A percentile compares a stretch with the other conserved stretches of the same genome.
Conservation (phyloP, 2,888 invertebrate species). For the Kryphioiulus occultus region DNA sequence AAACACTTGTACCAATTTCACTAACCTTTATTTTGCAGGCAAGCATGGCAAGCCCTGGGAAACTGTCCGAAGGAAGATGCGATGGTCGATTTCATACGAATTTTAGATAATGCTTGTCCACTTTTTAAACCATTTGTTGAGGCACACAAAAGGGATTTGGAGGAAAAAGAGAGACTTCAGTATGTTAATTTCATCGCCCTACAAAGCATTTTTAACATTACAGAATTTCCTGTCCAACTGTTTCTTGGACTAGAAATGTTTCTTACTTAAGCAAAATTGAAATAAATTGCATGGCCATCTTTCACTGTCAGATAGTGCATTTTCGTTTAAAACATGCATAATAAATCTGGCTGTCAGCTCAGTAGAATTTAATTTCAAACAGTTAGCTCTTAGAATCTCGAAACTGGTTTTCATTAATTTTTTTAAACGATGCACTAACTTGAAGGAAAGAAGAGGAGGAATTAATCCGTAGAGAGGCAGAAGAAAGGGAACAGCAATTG, state of each 20-base stretch:
- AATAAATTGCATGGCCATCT: no score
- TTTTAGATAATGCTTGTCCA: conserved; percentile 86
- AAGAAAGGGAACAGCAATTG: conserved; percentile 42
- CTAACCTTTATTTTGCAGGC: conserved; percentile 63
- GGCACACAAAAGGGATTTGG: conserved; percentile 87
- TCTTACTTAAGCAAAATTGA: no score
- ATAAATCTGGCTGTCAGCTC: no score
- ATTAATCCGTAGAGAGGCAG: conserved; percentile 19
- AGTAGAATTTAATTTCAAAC: background rate
- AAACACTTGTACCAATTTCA: no score
- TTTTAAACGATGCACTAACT: background rate
- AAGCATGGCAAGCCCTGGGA: conserved; percentile 93
- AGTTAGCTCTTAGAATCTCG: background rate
- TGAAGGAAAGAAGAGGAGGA: conserved; percentile 46
- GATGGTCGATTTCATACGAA: conserved; percentile 89
- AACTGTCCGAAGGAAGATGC: conserved; percentile 85
- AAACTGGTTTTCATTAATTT: background rate
- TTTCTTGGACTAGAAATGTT: no score
- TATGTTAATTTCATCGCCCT: conserved; percentile 60
- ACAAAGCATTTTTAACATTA: conserved; percentile 1
- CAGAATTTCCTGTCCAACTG: no score
- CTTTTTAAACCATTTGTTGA: conserved; percentile 89
- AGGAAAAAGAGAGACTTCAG: conserved; percentile 75
- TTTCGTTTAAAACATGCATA: no score
- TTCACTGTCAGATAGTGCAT: no score